Conservation (phyloP, 1,140 invertebrate genomes). For the Gryon sp. region DNA sequence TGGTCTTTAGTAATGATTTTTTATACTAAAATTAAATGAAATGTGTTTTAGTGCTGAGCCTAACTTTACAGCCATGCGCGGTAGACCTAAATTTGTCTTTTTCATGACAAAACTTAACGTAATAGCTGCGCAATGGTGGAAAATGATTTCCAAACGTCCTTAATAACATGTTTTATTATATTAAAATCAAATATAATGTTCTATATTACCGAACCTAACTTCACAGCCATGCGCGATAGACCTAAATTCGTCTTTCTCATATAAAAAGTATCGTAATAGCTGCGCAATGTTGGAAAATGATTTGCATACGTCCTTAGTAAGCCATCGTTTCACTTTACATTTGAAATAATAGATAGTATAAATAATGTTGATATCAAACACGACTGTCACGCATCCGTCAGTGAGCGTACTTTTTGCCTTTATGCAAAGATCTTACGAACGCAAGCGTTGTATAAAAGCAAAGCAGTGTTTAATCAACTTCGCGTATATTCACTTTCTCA, state of each 20-base stretch:
- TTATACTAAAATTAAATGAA: no score
- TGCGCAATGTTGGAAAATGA: neutral
- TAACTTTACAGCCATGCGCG: neutral
- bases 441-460: neutral
- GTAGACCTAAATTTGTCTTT: neutral
- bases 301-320: no score
- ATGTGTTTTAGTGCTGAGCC: no score
- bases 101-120: no score
- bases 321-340: no score
- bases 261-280: no score
- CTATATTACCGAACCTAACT: no score
- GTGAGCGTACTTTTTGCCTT: no score
- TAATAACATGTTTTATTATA: no score
- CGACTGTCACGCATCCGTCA: neutral
- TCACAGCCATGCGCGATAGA: neutral
- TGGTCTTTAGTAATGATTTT: neutral
- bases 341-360: no score
- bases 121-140: neutral
- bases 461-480: conserved; percentile 30
- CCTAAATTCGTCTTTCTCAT: neutral
- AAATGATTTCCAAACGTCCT: neutral
- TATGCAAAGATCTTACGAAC: no score
- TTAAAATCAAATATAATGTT: no score
- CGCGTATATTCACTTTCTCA: conserved; percentile 35
- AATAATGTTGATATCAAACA: neutral